Evolutionary conservation across 2,888 invertebrate species (phyloP).

Genomic region (Tholera decimalis): DNA sequence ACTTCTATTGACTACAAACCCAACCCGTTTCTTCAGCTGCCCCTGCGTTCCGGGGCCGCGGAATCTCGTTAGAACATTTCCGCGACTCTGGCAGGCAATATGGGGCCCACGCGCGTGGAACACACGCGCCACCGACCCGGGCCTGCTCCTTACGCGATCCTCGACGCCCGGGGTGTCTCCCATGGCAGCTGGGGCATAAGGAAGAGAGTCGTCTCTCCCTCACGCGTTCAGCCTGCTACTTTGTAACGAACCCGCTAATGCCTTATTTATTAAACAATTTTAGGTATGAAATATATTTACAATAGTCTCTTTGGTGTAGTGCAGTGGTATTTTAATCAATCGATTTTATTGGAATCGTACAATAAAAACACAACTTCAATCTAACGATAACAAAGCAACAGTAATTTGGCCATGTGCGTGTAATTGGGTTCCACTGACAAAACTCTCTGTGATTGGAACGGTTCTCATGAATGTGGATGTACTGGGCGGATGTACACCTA

Average conservation of each 20-base stretch:
- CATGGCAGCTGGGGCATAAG: too few species aligned
- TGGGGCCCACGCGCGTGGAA: too few species aligned
- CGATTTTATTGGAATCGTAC: not conserved
- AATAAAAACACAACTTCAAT: conserved; percentile 7
- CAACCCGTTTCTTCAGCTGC: too few species aligned
- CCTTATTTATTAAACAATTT: conserved; percentile 26
- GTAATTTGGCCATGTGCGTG: conserved; percentile 14
- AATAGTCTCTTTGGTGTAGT: not conserved
- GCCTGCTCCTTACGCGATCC: too few species aligned
- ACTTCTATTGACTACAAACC: too few species aligned
- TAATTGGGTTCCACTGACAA: conserved; percentile 25
- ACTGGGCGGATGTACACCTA: conserved; percentile 2
- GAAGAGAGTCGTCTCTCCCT: too few species aligned
- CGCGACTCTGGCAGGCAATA: too few species aligned
- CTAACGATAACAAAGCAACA: conserved; percentile 11
- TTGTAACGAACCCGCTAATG: conserved; percentile 45
- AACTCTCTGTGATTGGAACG: conserved; percentile 31
- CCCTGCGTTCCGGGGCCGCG: too few species aligned
- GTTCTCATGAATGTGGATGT: conserved; percentile 14
- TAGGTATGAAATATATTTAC: conserved; percentile 11
- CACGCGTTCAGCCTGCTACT: too few species aligned
- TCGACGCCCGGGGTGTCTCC: too few species aligned
- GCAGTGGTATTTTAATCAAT: not conserved
- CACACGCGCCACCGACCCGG: too few species aligned
- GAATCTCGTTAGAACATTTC: too few species aligned